Conservation (phyloP, 2,888 invertebrate species). For the Meteorus colon region DNA sequence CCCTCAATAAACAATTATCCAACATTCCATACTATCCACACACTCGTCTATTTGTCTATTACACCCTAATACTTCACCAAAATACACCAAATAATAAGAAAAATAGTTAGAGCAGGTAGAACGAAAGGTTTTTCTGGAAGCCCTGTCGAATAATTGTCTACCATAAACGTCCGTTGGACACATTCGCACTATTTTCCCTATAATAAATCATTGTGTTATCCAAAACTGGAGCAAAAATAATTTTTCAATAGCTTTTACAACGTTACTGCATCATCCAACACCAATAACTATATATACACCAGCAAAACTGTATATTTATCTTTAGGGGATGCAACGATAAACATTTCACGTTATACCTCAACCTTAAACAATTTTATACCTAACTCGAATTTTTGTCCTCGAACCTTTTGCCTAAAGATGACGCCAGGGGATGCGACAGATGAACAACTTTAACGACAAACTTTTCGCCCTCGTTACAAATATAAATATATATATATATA, state of each 20-base stretch:
- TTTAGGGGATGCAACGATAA: background rate
- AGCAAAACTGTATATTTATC: background rate
- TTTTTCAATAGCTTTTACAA: constrained; percentile 57
- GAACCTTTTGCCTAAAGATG: background rate
- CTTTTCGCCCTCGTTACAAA: constrained; percentile 44
- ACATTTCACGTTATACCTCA: constrained; percentile 16
- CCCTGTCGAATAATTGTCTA: too few relatives aligned
- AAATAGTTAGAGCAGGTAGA: too few relatives aligned
- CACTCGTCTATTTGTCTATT: too few relatives aligned
- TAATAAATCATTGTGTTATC: constrained; percentile 62
- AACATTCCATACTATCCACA: too few relatives aligned
- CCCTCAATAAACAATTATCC: too few relatives aligned
- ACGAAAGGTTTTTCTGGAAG: too few relatives aligned
- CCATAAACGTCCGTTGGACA: too few relatives aligned
- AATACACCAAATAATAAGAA: too few relatives aligned
- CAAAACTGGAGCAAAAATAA: constrained; percentile 62
- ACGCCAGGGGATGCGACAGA: background rate
- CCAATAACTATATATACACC: constrained; percentile 10
- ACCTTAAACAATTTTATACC: constrained; percentile 20
- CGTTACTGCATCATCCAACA: constrained; percentile 48
- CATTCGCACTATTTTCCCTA: background rate
- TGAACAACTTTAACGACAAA: constrained; percentile 32
- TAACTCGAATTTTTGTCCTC: constrained; percentile 18
- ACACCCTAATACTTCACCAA: too few relatives aligned
- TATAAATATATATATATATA: background rate